Base-by-base conservation (phyloP, 2,888 invertebrate genomes). In the Thalpophila matura region DNA sequence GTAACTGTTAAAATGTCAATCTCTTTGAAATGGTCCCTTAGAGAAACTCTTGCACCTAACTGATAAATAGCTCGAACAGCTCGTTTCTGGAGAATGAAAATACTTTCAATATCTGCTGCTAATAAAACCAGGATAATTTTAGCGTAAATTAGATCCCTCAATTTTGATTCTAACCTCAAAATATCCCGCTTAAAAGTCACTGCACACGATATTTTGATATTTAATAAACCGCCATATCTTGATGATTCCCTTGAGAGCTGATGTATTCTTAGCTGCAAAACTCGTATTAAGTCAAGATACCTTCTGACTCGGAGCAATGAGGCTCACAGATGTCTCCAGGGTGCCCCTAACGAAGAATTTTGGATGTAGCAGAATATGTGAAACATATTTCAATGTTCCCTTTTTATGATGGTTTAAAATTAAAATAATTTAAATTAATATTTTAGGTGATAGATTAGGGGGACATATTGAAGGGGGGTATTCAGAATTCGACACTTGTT, bases 201-300 rank as follows among this genome's bases (percentile, higher is more conserved):
- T 64, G 42, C 27, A 66, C 22, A 46, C 24, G 9, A 35, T 38
- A 38, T n/a, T n/a, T n/a, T 46, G 22, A 24, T 14, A 22, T n/a
- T n/a, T n/a, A n/a, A n/a, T 1, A 35, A n/a, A 18, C n/a, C 14
- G 7, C 14, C 22, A 58, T 12, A 22, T 18, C 35, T 43, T 33
- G n/a, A 69, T 1, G 12, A 37, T 24, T 7, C 64, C 35, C 42
- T 7, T 0, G 69, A 24, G 69, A 60, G 16, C 24, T 9, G n/a
- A n/a, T 38, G 3, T 40, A 38, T 33, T 49, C 35, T 27, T 14
- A 6, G 20, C 7, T 4, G 16, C 31, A 37, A 51, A 58, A 70
- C 12, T 40, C 24, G 14, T 20, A 16, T 16, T 0, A 46, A 46
- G 18, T 29, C 9, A 66, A 69, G 69, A 5, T 29, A 37, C 2